Conservation (phyloP, 2,113 vertebrate species). For the Ploceus nigricollis region DNA sequence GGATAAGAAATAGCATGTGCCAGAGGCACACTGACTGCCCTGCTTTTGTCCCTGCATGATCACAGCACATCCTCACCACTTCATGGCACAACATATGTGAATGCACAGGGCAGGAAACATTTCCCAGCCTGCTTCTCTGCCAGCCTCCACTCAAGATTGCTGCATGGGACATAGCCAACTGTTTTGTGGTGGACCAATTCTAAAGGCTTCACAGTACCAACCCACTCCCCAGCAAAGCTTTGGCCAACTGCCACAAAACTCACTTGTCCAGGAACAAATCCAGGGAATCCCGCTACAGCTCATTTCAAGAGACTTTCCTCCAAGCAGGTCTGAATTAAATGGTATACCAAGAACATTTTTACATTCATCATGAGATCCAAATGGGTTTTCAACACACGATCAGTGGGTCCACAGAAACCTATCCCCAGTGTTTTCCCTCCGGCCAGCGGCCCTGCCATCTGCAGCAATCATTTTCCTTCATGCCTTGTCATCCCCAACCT, state of each 20-base stretch:
- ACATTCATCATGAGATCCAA: constrained; percentile 66
- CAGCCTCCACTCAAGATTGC: neutral
- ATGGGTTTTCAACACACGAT: constrained; percentile 44
- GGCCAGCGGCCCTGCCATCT: neutral
- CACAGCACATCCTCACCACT: neutral
- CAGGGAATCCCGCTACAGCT: constrained; percentile 52
- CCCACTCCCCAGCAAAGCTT: neutral
- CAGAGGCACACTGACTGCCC: neutral
- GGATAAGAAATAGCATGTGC: neutral
- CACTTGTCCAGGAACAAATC: constrained; percentile 62
- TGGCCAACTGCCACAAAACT: constrained; percentile 27
- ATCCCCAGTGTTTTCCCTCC: constrained; percentile 7
- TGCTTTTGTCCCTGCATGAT: neutral
- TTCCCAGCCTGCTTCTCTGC: neutral
- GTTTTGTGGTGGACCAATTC: neutral
- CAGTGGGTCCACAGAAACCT: constrained; percentile 59
- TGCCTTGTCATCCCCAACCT: neutral
- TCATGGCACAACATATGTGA: neutral
- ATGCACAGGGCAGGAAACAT: neutral
- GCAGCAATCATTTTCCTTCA: constrained; percentile 9
- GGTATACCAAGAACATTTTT: constrained; percentile 50
- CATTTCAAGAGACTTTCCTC: constrained; percentile 46
- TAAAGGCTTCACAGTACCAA: neutral
- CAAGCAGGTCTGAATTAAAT: constrained; percentile 59
- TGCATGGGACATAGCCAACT: neutral